Evolutionary conservation across 2,797 vertebrate species (phyloP).

Genomic region (Hapalemur alaotrensis): DNA sequence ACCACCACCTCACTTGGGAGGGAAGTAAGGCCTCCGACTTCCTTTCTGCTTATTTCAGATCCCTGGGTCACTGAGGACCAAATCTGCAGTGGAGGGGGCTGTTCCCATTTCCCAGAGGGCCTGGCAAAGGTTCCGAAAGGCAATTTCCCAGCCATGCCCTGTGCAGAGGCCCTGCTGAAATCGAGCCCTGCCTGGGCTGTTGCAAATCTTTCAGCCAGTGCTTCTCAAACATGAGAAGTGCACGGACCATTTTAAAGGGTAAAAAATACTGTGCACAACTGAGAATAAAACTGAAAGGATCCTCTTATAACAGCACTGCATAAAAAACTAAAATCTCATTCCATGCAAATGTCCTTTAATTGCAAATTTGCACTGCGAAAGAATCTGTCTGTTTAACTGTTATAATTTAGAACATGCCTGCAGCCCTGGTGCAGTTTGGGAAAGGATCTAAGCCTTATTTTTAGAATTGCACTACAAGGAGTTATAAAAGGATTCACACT

Average conservation of each 20-base stretch:
- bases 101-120: background rate
- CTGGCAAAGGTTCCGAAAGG: background rate
- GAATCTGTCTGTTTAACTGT: background rate
- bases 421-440: background rate
- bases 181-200: too few relatives aligned
- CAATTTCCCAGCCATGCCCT: background rate
- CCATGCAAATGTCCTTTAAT: background rate
- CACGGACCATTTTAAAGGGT: background rate
- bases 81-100: background rate
- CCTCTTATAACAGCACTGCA: background rate
- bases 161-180: background rate
- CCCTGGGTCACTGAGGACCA: background rate
- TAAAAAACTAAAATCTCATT: background rate
- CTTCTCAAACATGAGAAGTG: background rate
- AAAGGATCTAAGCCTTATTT: background rate
- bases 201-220: background rate
- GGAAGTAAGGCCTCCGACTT: background rate
- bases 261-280: background rate
- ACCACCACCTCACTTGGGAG: slow-evolving; percentile 2
- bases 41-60: background rate
- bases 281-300: background rate
- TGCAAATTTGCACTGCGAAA: background rate
- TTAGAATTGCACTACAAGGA: background rate
- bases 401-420: background rate
- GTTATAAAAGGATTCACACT: background rate